Evolutionary conservation across 2,888 invertebrate species (phyloP), one percentile per base, ranked within the genome.

Genomic region (Furcula furcula): DNA sequence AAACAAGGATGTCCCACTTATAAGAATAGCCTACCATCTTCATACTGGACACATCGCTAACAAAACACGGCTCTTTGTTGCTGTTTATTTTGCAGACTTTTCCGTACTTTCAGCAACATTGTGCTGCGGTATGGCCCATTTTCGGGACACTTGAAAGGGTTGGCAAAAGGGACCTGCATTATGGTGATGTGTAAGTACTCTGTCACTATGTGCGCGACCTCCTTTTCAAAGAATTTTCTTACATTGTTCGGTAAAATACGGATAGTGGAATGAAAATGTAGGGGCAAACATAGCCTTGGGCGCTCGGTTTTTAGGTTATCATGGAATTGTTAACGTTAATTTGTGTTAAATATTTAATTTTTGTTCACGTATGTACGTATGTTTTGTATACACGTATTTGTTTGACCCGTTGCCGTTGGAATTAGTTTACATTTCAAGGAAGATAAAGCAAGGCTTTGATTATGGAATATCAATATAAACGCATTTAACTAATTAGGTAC

Each of bases 121-220:
- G 73, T 71, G 14, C 37, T 46, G 20, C 46, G 29, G 34, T 41
- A 40, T 56, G 61, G 46, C 59, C 64, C 58, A 68, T 70, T 73
- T 70, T 64, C 46, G 55, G 35, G 50, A 60, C 60, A 61, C 61
- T 62, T 57, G 61, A 60, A 62, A 61, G 60, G 61, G 63, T 61
- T 66, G 53, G 44, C 48, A 56, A 62, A 50, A 49, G 51, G 52
- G 35, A 45, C 51, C 42, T 46, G 35, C 50, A 51, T 56, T 51
- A 40, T 46, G 47, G 25, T 46, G 42, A 50, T 42, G 44, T 50
- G 39, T 39, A 42, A 35, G 44, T 47, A 43, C 42, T 39, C 44
- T 43, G 41, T 29, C 31, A 28, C 32, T 19, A 20, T 26, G 23
- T 25, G 37, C 36, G n/a, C 38, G 18, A 32, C 35, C 39, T 35